These are phyloP conservation scores for Tonatia bakeri DNA, from an alignment of 2,113 vertebrate genomes.

Conservation along the genomic window DNA sequence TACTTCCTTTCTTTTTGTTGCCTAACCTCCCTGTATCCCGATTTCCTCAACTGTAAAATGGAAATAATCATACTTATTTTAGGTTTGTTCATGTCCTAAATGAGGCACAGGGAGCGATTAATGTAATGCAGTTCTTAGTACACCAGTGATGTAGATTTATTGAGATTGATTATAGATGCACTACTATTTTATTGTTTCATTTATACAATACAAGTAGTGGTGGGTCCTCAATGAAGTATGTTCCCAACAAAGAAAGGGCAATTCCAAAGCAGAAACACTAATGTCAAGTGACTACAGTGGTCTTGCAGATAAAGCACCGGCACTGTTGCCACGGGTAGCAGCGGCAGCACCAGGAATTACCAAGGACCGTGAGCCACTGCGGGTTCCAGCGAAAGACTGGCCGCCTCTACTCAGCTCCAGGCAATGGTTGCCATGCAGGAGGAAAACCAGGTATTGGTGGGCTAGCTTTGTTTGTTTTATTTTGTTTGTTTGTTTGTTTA, in stretches of 20 bases:
- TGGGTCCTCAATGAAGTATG: background rate
- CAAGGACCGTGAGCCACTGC: accelerated
- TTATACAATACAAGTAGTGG: background rate
- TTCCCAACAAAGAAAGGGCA: background rate
- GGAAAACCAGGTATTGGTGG: background rate
- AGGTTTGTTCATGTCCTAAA: background rate
- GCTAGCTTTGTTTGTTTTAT: background rate
- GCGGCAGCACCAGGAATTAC: no score
- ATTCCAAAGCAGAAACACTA: background rate
- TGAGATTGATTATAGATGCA: background rate
- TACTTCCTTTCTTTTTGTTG: background rate
- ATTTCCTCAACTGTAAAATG: background rate
- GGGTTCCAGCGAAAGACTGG: accelerated
- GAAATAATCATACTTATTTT: background rate
- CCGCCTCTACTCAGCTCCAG: background rate
- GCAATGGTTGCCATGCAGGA: accelerated
- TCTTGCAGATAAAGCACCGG: background rate
- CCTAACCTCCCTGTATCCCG: background rate
- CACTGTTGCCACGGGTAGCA: accelerated
- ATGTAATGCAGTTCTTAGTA: background rate
- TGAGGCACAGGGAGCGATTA: background rate
- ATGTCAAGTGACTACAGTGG: accelerated
- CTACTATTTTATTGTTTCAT: no score
- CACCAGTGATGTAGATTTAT: background rate
- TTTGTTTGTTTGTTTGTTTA: background rate